These are phyloP conservation scores for Pituophis catenifer DNA, from an alignment of 2,113 vertebrate genomes.

Conservation along the genomic window DNA sequence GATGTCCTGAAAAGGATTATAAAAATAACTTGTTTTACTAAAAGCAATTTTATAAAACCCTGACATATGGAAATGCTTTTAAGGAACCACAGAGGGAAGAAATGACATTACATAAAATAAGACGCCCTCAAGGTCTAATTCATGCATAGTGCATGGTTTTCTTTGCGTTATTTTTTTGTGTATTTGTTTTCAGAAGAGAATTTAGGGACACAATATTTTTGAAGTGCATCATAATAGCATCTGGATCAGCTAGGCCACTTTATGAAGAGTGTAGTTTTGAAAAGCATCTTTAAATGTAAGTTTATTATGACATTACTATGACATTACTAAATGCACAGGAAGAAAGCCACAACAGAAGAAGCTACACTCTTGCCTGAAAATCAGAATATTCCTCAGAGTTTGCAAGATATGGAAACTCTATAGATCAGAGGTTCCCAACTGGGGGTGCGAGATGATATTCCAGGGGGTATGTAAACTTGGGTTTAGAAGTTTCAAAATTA, in stretches of 20 bases:
- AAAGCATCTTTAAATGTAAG: not conserved
- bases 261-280: not conserved
- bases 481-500: no score
- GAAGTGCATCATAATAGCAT: not conserved
- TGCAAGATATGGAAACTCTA: not conserved
- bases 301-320: not conserved
- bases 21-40: constrained; percentile 57
- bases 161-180: constrained; percentile 35
- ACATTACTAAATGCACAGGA: no score
- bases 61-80: constrained; percentile 64
- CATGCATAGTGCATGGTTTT: constrained; percentile 40
- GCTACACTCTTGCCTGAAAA: not conserved
- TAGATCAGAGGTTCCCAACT: no score
- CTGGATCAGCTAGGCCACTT: not conserved
- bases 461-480: no score
- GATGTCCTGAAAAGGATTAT: constrained; percentile 69
- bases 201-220: not conserved
- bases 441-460: no score
- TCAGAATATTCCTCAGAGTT: not conserved
- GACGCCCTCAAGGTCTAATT: constrained; percentile 13
- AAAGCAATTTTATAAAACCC: constrained; percentile 58
- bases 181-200: not conserved
- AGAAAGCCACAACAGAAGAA: not conserved
- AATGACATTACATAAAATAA: constrained; percentile 61
- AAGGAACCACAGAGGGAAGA: constrained; percentile 46